Percentiles rank a stretch among this genome's conserved stretches.
Evolutionary conservation across 92 coral and sea anemone genomes (phyloP).

Genomic region (Nematostella vectensis): DNA sequence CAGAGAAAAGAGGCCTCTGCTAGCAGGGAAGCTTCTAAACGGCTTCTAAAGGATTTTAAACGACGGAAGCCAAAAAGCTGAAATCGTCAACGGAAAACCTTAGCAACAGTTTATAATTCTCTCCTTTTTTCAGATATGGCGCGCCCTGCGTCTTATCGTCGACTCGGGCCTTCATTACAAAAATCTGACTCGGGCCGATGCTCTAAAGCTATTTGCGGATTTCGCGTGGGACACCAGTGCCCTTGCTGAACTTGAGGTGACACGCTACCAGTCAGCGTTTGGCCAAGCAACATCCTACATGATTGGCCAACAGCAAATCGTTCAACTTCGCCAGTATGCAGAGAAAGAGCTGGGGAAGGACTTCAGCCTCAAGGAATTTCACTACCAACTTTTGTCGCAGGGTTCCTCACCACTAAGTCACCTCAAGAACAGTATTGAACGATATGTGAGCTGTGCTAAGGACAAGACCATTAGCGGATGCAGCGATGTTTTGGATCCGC

Average conservation of each 20-base stretch:
- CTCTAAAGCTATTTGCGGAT: conserved; percentile 46
- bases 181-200: conserved; percentile 53
- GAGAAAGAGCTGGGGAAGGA: conserved; percentile 35
- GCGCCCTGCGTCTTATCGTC: conserved; percentile 81
- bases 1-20: too few species aligned
- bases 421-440: conserved; percentile 45
- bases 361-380: conserved; percentile 74
- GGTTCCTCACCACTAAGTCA: conserved; percentile 75
- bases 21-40: too few species aligned
- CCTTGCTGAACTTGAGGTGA: conserved; percentile 58
- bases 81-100: too few species aligned
- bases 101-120: too few species aligned
- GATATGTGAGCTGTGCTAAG: conserved; percentile 53
- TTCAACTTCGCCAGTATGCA: conserved; percentile 53
- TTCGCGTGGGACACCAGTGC: conserved; percentile 72
- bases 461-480: conserved; percentile 57
- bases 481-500: conserved; percentile 38
- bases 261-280: conserved; percentile 82
- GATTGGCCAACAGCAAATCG: conserved; percentile 75
- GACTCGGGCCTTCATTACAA: conserved; percentile 75
- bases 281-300: conserved; percentile 93
- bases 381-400: conserved; percentile 74
- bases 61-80: too few species aligned
- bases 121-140: conserved; percentile 48
- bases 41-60: too few species aligned